These are phyloP conservation scores for Drepana falcataria DNA, from an alignment of 2,888 invertebrate species.

Conservation along the genomic window DNA sequence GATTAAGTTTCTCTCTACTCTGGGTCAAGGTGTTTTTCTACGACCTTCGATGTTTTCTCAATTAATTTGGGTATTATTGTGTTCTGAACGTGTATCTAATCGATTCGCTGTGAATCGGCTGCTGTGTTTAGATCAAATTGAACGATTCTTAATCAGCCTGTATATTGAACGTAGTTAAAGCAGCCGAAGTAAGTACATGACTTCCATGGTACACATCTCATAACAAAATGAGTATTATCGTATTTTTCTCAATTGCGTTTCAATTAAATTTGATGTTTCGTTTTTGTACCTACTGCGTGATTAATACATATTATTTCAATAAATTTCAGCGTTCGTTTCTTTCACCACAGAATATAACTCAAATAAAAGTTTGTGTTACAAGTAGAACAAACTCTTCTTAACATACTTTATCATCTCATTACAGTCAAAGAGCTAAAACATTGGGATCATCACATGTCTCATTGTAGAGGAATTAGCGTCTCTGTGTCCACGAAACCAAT, in stretches of 20 bases:
- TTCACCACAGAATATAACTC: no score
- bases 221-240: no score
- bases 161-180: no score
- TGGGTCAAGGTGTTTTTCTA: constrained; percentile 1
- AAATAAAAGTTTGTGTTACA: no score
- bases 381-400: not conserved
- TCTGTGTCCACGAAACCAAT: constrained; percentile 24
- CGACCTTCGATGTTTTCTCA: constrained; percentile 1
- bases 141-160: no score
- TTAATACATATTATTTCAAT: no score
- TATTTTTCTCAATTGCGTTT: no score
- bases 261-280: no score
- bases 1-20: constrained; percentile 1
- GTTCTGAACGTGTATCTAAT: not conserved
- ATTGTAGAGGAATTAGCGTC: constrained; percentile 31
- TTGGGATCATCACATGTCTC: constrained; percentile 18
- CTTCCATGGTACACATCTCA: no score
- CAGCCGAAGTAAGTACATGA: no score
- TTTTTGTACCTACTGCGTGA: no score
- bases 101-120: constrained; percentile 1
- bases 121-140: not conserved
- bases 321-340: no score
- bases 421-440: not conserved
- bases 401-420: not conserved
- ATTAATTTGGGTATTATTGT: not conserved